Conservation (phyloP, 2,888 invertebrate species). For the Diloba caeruleocephala region DNA sequence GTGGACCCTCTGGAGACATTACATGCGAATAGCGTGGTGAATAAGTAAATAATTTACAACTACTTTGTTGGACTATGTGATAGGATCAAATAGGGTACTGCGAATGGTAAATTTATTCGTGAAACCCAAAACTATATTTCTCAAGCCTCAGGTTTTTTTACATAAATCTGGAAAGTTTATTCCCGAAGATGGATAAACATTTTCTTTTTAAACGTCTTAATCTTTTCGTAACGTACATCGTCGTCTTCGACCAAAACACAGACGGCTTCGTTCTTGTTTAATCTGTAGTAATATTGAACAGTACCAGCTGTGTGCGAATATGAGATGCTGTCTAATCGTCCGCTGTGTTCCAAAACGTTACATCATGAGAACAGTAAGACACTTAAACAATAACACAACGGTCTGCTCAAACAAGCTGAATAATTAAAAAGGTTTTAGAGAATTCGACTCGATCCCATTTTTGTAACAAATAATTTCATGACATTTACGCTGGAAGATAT, state of each 20-base stretch:
- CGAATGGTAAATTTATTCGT: background rate
- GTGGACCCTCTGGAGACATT: too few relatives aligned
- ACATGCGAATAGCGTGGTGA: too few relatives aligned
- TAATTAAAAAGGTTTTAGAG: background rate
- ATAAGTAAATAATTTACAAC: too few relatives aligned
- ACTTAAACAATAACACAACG: slow-evolving; percentile 2
- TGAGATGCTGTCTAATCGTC: slow-evolving; percentile 47
- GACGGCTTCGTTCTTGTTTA: slow-evolving; percentile 37
- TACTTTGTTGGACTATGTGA: too few relatives aligned
- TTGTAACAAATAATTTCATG: too few relatives aligned
- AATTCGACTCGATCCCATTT: too few relatives aligned
- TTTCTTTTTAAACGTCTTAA: slow-evolving; percentile 35
- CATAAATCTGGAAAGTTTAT: slow-evolving; percentile 30
- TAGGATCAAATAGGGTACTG: too few relatives aligned
- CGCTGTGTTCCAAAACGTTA: slow-evolving; percentile 22
- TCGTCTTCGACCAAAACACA: slow-evolving; percentile 11
- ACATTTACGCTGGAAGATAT: too few relatives aligned
- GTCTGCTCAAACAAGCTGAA: background rate
- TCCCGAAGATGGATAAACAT: slow-evolving; percentile 20
- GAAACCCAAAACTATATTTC: slow-evolving; percentile 8
- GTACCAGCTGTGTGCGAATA: slow-evolving; percentile 54
- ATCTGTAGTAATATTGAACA: slow-evolving; percentile 34
- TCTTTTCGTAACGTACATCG: too few relatives aligned
- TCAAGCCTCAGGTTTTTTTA: slow-evolving; percentile 10
- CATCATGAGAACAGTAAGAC: slow-evolving; percentile 27